Base-by-base conservation (phyloP, 2,888 invertebrate genomes). In the Cryptus armator region DNA sequence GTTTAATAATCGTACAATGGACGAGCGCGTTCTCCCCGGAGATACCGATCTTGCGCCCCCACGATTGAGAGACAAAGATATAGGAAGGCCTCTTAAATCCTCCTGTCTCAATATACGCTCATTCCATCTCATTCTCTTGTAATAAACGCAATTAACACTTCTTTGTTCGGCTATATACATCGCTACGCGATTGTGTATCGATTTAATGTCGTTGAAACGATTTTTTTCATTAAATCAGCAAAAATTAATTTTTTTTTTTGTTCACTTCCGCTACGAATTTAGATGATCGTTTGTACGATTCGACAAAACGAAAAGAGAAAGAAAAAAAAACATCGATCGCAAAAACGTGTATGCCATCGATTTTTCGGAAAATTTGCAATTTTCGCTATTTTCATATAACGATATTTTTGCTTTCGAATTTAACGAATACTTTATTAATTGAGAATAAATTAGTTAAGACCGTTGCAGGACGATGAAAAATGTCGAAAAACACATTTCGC, bases 1-100 rank as follows among this genome's bases (percentile, higher is more conserved):
- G 92, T 93, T 93, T 93, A 93, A 93, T 93, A 93, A 93, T 92
- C 92, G 89, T 90, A 92, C 92, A 92, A 92, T 92, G 90, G 90
- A 64, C 87, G 87, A 80, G 66, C 84, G 70, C 67, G 68, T 74
- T 72, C 48, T 53, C 14, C 43, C 51, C 32, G 56, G 68, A 78
- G 83, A 83, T 83, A 83, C 67, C 83, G 83, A 83, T 83, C 83
- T 72, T 59, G 74, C 72, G 59, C 66, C 67, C 67, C 67, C 71
- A 68, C 78, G 29, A 68, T 62, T 56, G 19, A 67, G 48, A 77
- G 59, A 77, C 66, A 77, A 82, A 76, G 76, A 71, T 81, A 72
- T 81, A 70, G 24, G 24, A 37, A 37, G 59, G 29, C 59, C 29
- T 59, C 59, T 59, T 32, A 14, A 59, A 24, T 32, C 74, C 64